Evolutionary conservation across 2,113 vertebrate species (phyloP).

Genomic region (Otis tarda): DNA sequence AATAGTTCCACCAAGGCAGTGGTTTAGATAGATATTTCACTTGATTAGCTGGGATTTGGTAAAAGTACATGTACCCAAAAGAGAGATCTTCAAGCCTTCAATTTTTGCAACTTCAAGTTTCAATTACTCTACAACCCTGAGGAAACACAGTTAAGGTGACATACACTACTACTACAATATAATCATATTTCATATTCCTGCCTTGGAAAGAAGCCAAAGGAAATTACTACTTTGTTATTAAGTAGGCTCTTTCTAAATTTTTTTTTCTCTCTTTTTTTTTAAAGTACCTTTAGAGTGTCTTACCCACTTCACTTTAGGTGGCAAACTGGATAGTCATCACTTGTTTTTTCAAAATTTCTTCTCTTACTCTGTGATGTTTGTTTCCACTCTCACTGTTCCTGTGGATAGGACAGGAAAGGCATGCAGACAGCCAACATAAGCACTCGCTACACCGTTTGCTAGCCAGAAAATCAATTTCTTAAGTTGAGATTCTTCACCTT

Average conservation of each 20-base stretch:
- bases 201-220: neutral
- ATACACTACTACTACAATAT: neutral
- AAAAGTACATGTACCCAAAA: neutral
- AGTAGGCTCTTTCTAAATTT: neutral
- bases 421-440: neutral
- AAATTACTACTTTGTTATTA: neutral
- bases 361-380: neutral
- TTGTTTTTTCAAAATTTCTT: neutral
- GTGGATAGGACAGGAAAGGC: neutral
- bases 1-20: neutral
- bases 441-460: neutral
- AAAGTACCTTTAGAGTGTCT: neutral
- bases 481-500: neutral
- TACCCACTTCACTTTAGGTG: neutral
- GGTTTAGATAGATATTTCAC: neutral
- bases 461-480: neutral
- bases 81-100: neutral
- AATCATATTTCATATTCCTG: neutral
- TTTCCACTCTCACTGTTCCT: neutral
- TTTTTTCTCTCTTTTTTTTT: neutral
- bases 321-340: neutral
- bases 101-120: neutral
- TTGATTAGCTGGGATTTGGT: neutral
- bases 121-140: neutral
- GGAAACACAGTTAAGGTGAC: neutral